Conservation (phyloP, 2,113 vertebrate genomes). For the Bettongia penicillata region DNA sequence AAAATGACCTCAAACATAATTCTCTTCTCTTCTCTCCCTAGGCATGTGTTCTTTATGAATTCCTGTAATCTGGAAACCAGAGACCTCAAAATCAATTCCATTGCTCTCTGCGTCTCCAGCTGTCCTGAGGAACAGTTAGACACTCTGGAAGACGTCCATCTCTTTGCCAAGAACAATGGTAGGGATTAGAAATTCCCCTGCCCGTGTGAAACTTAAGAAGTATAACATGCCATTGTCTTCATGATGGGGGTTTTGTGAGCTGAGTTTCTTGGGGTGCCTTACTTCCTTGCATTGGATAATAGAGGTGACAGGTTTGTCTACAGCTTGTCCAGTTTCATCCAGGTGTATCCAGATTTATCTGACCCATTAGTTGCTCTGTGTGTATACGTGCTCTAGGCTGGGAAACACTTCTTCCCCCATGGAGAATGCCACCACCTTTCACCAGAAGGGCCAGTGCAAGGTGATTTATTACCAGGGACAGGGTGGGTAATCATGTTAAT, state of each 20-base stretch:
- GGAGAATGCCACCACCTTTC: not conserved
- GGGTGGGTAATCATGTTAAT: not conserved
- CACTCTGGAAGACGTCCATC: slow-evolving; percentile 85
- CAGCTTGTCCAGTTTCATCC: not conserved
- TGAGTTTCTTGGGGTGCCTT: not conserved
- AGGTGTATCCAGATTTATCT: not conserved
- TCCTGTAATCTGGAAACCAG: slow-evolving; percentile 80
- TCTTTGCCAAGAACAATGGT: slow-evolving; percentile 87
- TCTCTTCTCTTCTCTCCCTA: slow-evolving; percentile 68
- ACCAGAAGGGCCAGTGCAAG: too few species aligned
- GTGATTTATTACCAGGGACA: too few species aligned
- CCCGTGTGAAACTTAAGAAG: accelerated
- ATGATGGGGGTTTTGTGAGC: too few species aligned
- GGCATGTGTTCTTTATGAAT: slow-evolving; percentile 87
- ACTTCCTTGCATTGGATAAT: not conserved
- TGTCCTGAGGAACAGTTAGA: slow-evolving; percentile 86
- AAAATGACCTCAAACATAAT: slow-evolving; percentile 43
- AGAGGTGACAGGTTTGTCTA: not conserved
- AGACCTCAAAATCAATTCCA: slow-evolving; percentile 72
- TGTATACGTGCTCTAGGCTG: accelerated
- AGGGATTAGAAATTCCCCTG: slow-evolving; percentile 56
- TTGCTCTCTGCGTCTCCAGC: slow-evolving; percentile 84
- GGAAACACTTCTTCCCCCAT: not conserved
- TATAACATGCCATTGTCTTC: too few species aligned
- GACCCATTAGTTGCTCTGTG: not conserved